Percentiles rank a stretch among this genome's conserved stretches.
phyloP scores from a whole-genome alignment of 37 sponge, comb jelly and placozoan genomes.

The Chondrosia reniformis region DNA sequence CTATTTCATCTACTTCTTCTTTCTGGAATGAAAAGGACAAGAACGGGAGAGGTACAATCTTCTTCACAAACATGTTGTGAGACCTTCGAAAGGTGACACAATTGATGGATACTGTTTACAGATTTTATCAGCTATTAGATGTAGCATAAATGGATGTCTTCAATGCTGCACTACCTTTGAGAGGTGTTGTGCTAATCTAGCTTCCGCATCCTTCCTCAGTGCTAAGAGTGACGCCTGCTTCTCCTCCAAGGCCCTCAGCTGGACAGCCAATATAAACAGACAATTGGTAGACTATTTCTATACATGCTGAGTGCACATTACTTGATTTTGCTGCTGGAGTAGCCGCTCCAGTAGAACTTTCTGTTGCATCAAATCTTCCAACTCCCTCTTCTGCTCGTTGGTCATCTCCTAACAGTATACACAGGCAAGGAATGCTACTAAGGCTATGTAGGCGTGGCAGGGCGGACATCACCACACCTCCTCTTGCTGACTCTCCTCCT shows the following conservation, averaged over 20 bases:
- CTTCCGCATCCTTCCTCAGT: constrained; percentile 3
- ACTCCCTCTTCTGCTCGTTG: constrained; percentile 36
- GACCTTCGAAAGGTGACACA: no score
- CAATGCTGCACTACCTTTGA: neutral
- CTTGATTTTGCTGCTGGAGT: constrained; percentile 15
- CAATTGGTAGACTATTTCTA: neutral
- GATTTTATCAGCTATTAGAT: no score
- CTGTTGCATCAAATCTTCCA: constrained; percentile 29
- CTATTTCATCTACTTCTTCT: no score
- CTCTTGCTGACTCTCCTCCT: no score
- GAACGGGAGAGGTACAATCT: no score
- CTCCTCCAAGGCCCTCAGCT: neutral
- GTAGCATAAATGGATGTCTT: no score
- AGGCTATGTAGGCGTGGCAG: no score
- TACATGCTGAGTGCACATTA: neutral
- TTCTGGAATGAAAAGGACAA: no score
- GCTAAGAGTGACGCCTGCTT: constrained; percentile 1
- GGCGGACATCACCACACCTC: no score
- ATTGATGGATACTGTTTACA: no score
- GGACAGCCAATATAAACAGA: neutral
- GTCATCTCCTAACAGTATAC: constrained; percentile 15
- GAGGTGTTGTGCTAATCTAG: neutral
- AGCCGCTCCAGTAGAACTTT: constrained; percentile 4
- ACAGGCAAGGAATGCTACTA: no score
- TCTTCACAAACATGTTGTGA: no score